Evolutionary conservation across 92 coral and sea anemone genomes (phyloP), one percentile per base, ranked within the genome.

Genomic region (Zoanthus solanderi): DNA sequence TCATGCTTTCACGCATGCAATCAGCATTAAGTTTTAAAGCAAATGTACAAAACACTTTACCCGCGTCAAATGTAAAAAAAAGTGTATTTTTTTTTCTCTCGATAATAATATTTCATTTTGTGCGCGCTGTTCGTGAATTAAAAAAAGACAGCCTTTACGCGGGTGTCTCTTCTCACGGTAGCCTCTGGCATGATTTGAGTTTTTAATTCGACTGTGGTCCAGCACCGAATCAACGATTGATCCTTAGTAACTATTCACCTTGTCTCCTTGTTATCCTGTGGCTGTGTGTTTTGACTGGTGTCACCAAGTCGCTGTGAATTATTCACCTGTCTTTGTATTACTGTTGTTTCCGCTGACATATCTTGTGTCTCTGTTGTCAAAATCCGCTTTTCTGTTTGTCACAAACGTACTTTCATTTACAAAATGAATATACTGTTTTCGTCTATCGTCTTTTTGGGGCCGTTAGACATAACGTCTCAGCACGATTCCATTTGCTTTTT

Each of bases 151-250:
- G 66, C 1, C 5, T 14, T 58, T 58, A 58, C 66, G n/a, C 17
- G 18, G 1, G 16, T 58, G n/a, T 14, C n/a, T 58, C 58, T 68
- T 68, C 73, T 80, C 85, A 80, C 85, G 73, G 23, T 17, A 61
- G 74, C 85, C 85, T 68, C 72, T 13, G 72, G 56, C 73, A 65
- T 80, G 72, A 34, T 80, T 29, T 67, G 46, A 81, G 67, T 81
- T 80, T 67, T 66, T 66, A 81, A 81, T 81, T 81, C 85, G 74
- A 68, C 85, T 81, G 85, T 30, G 85, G 85, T 81, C 56, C 50
- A 81, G 45, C 66, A 81, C 67, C 47, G 85, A 81, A 81, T 81
- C 85, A 81, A 66, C 76, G 47, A 44, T 67, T 81, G 56, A 50
- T 50, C 61, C 45, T 73, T 44, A 46, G 85, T 34, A 66, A 66